A percentile compares a stretch with the other conserved stretches of the same genome.
phyloP scores from a whole-genome alignment of 35 echinoderm and acorn worm species.

The Lytechinus pictus region DNA sequence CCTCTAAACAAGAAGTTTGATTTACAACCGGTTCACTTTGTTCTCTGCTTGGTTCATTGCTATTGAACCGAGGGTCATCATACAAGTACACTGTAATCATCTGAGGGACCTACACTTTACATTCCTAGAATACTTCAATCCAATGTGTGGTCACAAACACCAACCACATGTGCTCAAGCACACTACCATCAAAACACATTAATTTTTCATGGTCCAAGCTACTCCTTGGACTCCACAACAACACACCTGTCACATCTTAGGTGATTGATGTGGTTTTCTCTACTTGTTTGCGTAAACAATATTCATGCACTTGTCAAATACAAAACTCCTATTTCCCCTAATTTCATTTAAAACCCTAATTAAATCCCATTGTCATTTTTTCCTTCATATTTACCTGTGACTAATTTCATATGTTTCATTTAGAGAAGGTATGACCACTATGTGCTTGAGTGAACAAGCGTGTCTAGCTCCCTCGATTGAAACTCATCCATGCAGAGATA shows the following conservation, averaged over 20 bases:
- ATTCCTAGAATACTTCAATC: background rate
- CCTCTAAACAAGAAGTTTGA: background rate
- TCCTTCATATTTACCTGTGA: background rate
- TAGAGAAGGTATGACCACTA: background rate
- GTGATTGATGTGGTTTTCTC: background rate
- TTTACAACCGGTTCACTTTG: background rate
- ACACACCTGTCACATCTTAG: background rate
- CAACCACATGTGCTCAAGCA: background rate
- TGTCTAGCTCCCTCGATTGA: background rate
- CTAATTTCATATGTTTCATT: background rate
- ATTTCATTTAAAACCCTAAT: background rate
- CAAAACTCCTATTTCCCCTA: background rate
- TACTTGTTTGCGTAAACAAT: constrained; percentile 34
- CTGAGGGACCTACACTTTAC: background rate
- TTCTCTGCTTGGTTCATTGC: background rate
- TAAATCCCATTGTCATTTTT: background rate
- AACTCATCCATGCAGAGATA: constrained; percentile 23
- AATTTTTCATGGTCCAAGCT: background rate
- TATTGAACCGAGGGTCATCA: constrained; percentile 11
- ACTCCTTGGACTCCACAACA: background rate
- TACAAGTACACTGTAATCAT: background rate
- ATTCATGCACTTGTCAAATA: background rate
- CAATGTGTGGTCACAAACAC: constrained; percentile 17
- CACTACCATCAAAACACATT: background rate
- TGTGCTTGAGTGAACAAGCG: constrained; percentile 35